Base-by-base conservation (phyloP, 1,140 invertebrate species). In the Tachypleus tridentatus region DNA sequence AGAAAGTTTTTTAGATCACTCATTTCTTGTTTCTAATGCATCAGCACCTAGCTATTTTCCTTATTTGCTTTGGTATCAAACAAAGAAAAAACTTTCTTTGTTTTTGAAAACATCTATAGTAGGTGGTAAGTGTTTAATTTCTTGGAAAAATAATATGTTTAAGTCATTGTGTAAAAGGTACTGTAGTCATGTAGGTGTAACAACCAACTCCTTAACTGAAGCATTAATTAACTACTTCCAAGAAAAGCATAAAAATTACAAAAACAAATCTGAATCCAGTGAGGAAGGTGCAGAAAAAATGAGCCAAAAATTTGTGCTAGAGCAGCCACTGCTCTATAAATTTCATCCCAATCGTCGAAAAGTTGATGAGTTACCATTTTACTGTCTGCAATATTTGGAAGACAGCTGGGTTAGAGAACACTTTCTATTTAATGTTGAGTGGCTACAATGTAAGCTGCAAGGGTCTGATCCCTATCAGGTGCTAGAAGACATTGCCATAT, bases 341-440 rank as follows among this genome's bases (percentile, higher is more conserved):
- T 78, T 51, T 73, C 86, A 85, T 73, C 86, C 85, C 74, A 89
- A 91, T 75, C 80, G 83, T n/a, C 78, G 89, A 73, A 88, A 87
- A 77, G 78, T 89, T 57, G 87, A 89, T 76, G 89, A 93, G 77
- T 78, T 92, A 57, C 89, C 89, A 62, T 87, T 84, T 77, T 87
- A 90, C 68, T 77, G 71, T 49, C 72, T 72, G 59, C 71, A 71
- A 62, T 70, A 78, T 8, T 70, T 75, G 48, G 72, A 75, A 10
- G 77, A 79, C 49, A 72, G 76, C 11, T 63, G 7, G n/a, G 7
- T 68, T 10, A 53, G 61, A n/a, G 64, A 69, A 7, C 67, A 65
- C 53, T 76, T 73, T 70, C 76, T 88, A 68, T 83, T 82, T 9
- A 82, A 88, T 72, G 75, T 85, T 5, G 80, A 81, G 63, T 90